Conservation (phyloP, 1,140 invertebrate species). For the Tyrophagus putrescentiae region DNA sequence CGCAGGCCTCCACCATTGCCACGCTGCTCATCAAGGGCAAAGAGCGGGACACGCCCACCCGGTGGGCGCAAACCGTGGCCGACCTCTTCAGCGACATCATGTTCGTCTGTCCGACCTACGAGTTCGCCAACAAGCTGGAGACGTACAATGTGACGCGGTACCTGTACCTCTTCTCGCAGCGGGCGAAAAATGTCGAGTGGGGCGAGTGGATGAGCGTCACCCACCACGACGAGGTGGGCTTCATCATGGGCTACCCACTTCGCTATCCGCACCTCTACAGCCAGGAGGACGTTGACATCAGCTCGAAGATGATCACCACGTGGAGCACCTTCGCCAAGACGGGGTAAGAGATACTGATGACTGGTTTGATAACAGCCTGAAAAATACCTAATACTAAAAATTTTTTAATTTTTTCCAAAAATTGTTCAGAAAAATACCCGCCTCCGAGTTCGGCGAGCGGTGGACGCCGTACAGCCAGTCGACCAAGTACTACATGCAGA, state of each 20-base stretch:
- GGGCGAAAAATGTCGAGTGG: slow-evolving; percentile 70
- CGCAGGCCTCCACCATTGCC: slow-evolving; percentile 10
- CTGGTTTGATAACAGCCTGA: not conserved
- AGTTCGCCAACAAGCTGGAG: slow-evolving; percentile 14
- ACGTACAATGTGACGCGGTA: slow-evolving; percentile 44
- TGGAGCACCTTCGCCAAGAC: slow-evolving; percentile 91
- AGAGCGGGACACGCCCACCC: not conserved
- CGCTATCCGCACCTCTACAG: slow-evolving; percentile 61
- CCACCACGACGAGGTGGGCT: slow-evolving; percentile 89
- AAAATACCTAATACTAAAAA: not conserved
- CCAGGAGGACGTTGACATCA: slow-evolving; percentile 59
- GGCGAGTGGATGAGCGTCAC: slow-evolving; percentile 87
- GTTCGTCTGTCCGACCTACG: slow-evolving; percentile 21
- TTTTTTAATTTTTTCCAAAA: not conserved
- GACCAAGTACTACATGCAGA: slow-evolving; percentile 4
- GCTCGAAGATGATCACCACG: slow-evolving; percentile 73
- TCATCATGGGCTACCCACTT: slow-evolving; percentile 83
- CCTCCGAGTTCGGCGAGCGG: not conserved
- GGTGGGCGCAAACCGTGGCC: slow-evolving; percentile 41
- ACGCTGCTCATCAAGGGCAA: not conserved
- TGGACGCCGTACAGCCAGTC: not conserved
- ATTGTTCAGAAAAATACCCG: not conserved
- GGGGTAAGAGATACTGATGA: slow-evolving; percentile 43
- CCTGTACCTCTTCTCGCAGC: slow-evolving; percentile 85
- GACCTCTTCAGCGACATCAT: slow-evolving; percentile 60